phyloP scores from a whole-genome alignment of 35 echinoderm and acorn worm genomes.

The Apostichopus japonicus region DNA sequence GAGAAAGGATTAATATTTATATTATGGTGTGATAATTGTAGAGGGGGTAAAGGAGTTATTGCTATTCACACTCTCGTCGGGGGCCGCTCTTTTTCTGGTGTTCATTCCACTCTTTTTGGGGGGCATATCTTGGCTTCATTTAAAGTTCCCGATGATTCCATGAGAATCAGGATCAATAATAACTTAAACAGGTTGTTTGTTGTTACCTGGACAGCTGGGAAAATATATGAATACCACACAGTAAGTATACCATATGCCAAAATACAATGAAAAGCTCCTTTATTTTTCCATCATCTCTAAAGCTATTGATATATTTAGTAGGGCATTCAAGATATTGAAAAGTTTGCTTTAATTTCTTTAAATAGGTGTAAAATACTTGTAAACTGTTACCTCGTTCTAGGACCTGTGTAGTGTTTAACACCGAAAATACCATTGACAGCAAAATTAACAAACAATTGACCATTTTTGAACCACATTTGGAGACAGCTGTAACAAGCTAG shows the following conservation, averaged over 20 bases:
- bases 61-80: background rate
- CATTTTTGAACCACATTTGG: too few relatives aligned
- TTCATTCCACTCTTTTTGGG: background rate
- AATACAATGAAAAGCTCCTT: background rate
- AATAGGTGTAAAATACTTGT: too few relatives aligned
- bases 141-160: background rate
- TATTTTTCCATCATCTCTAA: background rate
- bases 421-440: too few relatives aligned
- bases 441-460: too few relatives aligned
- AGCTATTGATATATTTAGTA: background rate
- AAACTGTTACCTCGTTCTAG: too few relatives aligned
- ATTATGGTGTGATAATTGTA: background rate
- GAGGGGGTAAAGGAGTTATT: background rate
- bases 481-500: too few relatives aligned
- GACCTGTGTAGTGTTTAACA: too few relatives aligned
- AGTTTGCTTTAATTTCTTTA: background rate
- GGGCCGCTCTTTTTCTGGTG: background rate
- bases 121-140: background rate
- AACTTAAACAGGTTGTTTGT: background rate
- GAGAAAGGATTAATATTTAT: background rate
- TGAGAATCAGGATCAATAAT: background rate
- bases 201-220: background rate
- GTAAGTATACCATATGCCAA: background rate
- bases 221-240: background rate
- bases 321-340: background rate